phyloP scores from a whole-genome alignment of 2,113 vertebrate genomes.

The Poeciliopsis prolifica region DNA sequence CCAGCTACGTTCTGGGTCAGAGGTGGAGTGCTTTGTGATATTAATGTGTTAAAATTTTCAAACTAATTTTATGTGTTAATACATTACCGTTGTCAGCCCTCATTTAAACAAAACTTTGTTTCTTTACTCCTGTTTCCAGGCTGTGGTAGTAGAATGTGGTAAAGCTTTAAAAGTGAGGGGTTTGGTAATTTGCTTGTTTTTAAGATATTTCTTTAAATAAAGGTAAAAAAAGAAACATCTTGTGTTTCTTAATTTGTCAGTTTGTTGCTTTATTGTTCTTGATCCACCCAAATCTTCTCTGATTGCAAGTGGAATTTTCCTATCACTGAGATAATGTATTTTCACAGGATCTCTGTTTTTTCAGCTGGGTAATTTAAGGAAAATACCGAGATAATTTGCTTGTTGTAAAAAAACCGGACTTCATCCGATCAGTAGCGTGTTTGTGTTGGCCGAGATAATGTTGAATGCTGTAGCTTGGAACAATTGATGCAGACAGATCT shows the following conservation, averaged over 20 bases:
- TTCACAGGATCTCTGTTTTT: neutral
- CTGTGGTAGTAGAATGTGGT: conserved; percentile 32
- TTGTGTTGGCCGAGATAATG: conserved; percentile 49
- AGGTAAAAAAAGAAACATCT: no score
- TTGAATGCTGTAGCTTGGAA: conserved; percentile 22
- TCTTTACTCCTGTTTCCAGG: conserved; percentile 31
- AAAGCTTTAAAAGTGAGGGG: conserved; percentile 12
- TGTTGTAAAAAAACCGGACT: conserved; percentile 28
- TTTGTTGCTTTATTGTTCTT: neutral
- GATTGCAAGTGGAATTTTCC: neutral
- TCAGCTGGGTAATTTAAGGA: conserved; percentile 27
- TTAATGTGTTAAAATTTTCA: no score
- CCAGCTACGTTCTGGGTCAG: no score
- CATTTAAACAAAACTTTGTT: conserved; percentile 42
- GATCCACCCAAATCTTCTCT: conserved; percentile 4
- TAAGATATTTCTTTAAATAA: no score
- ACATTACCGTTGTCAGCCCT: no score
- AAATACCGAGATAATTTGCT: conserved; percentile 24
- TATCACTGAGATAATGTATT: neutral
- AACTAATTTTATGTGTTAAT: no score
- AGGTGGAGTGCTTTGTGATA: no score
- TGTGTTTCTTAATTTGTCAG: neutral
- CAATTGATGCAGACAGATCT: conserved; percentile 64
- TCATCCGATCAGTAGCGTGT: conserved; percentile 41
- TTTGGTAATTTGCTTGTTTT: neutral